Base-by-base conservation (phyloP, 2,797 vertebrate species). In the Hydrocynus forskahlii region DNA sequence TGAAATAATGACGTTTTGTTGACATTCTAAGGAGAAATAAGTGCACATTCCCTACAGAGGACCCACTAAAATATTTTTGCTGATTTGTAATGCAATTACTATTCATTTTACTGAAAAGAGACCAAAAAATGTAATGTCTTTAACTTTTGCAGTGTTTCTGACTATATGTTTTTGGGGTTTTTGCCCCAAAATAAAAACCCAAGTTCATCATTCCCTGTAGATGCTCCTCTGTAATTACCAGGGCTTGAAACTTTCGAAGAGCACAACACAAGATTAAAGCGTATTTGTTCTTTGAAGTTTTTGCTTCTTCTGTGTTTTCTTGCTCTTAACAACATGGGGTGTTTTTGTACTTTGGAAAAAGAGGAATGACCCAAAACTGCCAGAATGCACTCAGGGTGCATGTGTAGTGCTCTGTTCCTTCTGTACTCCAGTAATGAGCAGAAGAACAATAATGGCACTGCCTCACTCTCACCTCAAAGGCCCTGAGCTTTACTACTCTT, bases 291-390 rank as follows among this genome's bases (percentile, higher is more conserved):
- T 91, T 93, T 93, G 88, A 93, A 91, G 90, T 87, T 77, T 79
- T 59, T 38, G 81, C 87, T 72, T 77, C 35, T 78, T 80, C 81
- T 86, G 84, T 89, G 83, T 89, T 87, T 90, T 87, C 86, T 85
- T 77, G 88, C 91, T 86, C 84, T 87, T 73, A 59, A 84, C 87
- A 86, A 91, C 87, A 83, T 74, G 68, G 60, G 84, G 64, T 88
- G 83, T 78, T 92, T 87, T 85, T 86, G 82, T 71, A 64, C 85
- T 82, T 59, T 83, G 87, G 62, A 79, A 87, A 86, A 86, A 86
- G 84, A 78, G 81, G 86, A 86, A 83, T 93, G 91, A 94, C 91
- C 91, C 81, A 90, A 89, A 93, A 93, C 89, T 91, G 91, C 89
- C 90, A 92, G 83, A 82, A 82, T 81, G 83, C 81, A 88, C 81